These are phyloP conservation scores for Oxycera nigricornis DNA, from an alignment of 2,888 invertebrate species.

Conservation along the genomic window DNA sequence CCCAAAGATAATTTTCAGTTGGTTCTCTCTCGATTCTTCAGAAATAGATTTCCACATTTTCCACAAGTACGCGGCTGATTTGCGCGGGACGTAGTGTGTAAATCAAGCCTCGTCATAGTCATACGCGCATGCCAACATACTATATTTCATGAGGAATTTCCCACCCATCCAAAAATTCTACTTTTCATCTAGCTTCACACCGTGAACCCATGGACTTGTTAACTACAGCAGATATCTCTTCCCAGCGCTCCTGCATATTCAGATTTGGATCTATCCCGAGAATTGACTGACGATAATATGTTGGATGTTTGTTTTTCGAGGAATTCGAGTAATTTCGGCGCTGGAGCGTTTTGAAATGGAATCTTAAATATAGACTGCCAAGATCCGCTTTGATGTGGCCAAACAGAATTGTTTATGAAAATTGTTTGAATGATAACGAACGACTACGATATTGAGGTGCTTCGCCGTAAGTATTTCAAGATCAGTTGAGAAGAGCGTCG, in stretches of 20 bases:
- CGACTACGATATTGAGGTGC: neutral
- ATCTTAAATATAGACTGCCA: neutral
- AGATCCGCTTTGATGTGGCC: neutral
- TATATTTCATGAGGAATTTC: neutral
- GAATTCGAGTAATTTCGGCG: neutral
- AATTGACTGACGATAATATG: too few relatives aligned
- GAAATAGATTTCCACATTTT: slow-evolving; percentile 7
- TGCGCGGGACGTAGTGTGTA: neutral
- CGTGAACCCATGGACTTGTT: too few relatives aligned
- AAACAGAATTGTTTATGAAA: neutral
- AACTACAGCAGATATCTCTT: too few relatives aligned
- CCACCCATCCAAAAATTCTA: neutral
- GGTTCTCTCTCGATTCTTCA: neutral
- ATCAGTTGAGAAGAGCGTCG: neutral
- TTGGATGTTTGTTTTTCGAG: neutral
- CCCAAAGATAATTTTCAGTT: neutral
- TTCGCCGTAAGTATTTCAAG: neutral
- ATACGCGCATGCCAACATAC: too few relatives aligned
- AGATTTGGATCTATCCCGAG: too few relatives aligned
- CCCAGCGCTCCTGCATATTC: too few relatives aligned
- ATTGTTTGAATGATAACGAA: neutral
- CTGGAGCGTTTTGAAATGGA: slow-evolving; percentile 1
- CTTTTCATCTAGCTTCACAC: neutral
- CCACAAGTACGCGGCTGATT: neutral
- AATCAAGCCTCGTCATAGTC: neutral